Evolutionary conservation across 2,797 vertebrate species (phyloP), one percentile per base, ranked within the genome.

Genomic region (Tauraco hartlaubi): DNA sequence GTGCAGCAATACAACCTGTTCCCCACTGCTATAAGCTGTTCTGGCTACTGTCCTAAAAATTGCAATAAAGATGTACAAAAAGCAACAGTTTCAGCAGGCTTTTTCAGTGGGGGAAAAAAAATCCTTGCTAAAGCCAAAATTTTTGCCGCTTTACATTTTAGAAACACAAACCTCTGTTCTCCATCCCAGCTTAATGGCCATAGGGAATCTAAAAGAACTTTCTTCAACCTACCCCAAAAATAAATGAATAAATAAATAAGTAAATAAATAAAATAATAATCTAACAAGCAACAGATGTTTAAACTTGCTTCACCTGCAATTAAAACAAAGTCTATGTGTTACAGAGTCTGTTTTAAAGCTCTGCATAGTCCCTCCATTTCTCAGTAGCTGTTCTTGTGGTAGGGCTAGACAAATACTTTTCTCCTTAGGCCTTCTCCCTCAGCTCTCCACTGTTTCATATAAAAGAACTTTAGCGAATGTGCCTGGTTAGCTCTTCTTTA

Each of bases 281-380:
- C 52, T 92, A 89, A 92, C 67, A 74, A 82, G 67, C 49, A 92
- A 76, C 94, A 96, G 85, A 94, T 95, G 92, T 87, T 92, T 94
- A 80, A 93, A 85, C 92, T 95, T 94, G 78, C 78, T 96, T 94
- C 75, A 77, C 61, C 90, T 91, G 81, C 74, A 92, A 89, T 93
- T 87, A 86, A 81, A 88, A 68, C n/a, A 29, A 83, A 92, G 76
- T 84, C 82, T 91, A 85, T 90, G 77, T 87, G 77, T 81, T 89
- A 31, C 23, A 49, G 52, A 69, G 37, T 82, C 64, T 85, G 33
- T 87, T 88, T 92, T 78, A 88, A 86, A 94, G 25, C 46, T 83
- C 72, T 80, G 17, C 54, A 39, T 43, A 71, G 67, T 89, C 90
- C 54, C 31, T 86, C 28, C 4, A 3, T 86, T 94, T 94, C 59